Evolutionary conservation across 2,113 vertebrate genomes (phyloP).

Genomic region (Silurus asotus): DNA sequence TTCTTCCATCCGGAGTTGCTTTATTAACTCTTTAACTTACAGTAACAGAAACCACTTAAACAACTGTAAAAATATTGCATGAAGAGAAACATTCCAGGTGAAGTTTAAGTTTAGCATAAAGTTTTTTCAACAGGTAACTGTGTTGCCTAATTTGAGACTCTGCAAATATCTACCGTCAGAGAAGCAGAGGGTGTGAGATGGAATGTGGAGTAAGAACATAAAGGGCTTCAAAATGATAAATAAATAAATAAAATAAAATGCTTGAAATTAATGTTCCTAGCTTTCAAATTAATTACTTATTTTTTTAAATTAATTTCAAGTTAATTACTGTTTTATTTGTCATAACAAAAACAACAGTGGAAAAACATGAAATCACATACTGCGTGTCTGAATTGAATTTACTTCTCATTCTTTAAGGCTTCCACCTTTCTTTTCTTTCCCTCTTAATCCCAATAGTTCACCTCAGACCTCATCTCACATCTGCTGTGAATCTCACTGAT

Average conservation of each 20-base stretch:
- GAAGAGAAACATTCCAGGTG: not conserved
- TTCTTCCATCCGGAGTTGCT: not conserved
- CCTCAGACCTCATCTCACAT: not conserved
- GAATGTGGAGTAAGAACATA: not conserved
- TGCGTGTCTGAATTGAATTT: not conserved
- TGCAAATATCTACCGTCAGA: not conserved
- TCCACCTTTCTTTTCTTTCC: not conserved
- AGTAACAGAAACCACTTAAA: not conserved
- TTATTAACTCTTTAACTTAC: not conserved
- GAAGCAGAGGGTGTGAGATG: not conserved
- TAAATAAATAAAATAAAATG: not conserved
- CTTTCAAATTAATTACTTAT: not conserved
- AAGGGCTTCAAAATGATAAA: too few species aligned
- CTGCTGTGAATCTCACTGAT: not conserved
- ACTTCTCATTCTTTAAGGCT: constrained; percentile 34
- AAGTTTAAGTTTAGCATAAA: not conserved
- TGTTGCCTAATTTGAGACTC: not conserved
- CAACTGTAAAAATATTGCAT: not conserved
- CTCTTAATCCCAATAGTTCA: not conserved
- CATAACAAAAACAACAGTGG: not conserved
- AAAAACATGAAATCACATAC: not conserved
- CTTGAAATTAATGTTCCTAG: not conserved
- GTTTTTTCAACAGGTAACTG: not conserved
- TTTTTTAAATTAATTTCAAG: not conserved
- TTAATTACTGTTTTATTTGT: not conserved